phyloP scores from a whole-genome alignment of 2,113 vertebrate species.

The Seriola aureovittata region DNA sequence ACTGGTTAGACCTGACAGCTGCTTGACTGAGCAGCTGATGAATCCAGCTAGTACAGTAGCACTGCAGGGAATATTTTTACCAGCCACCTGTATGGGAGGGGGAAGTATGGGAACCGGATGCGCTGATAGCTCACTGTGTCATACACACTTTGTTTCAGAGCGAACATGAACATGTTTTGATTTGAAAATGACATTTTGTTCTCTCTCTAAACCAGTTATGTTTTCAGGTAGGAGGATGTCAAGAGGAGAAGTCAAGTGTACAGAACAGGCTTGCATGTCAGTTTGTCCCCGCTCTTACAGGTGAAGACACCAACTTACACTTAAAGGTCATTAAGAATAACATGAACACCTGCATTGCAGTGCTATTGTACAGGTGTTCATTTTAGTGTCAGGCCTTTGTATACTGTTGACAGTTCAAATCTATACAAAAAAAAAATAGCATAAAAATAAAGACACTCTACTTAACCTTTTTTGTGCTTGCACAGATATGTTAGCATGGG shows the following conservation, averaged over 20 bases:
- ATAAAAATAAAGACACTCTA: conserved; percentile 4
- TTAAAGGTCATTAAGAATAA: conserved; percentile 1
- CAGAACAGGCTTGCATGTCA: background rate
- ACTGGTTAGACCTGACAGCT: conserved; percentile 52
- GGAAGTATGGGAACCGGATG: conserved; percentile 73
- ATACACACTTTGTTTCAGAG: conserved; percentile 71
- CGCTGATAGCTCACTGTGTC: conserved; percentile 66
- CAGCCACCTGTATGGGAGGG: conserved; percentile 61
- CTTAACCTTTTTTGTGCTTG: background rate
- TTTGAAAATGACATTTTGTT: conserved; percentile 67
- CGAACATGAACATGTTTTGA: conserved; percentile 71
- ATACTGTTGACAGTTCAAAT: background rate
- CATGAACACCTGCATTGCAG: background rate
- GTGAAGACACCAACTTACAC: conserved; percentile 4
- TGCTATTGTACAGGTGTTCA: background rate
- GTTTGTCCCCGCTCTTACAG: background rate
- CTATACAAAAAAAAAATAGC: conserved; percentile 1
- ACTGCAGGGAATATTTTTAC: conserved; percentile 68
- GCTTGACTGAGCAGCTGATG: conserved; percentile 71
- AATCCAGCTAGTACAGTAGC: conserved; percentile 70
- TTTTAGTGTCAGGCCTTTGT: background rate
- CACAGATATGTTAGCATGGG: background rate
- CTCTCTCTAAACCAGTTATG: conserved; percentile 42
- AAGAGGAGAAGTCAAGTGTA: conserved; percentile 60
- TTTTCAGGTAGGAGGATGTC: conserved; percentile 59